These are phyloP conservation scores for Cryptops parisi DNA, from an alignment of 2,888 invertebrate genomes.

Conservation along the genomic window DNA sequence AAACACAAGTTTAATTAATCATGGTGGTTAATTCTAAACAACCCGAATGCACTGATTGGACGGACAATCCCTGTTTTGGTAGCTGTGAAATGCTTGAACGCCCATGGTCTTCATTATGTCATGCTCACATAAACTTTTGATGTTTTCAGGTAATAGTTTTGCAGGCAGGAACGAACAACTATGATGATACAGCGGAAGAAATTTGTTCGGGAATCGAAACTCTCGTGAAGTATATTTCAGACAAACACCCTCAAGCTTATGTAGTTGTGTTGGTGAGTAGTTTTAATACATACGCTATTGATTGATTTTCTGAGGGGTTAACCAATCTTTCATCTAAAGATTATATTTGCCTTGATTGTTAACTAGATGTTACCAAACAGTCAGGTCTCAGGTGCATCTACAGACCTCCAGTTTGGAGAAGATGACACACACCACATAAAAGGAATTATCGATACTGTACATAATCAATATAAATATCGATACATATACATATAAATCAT, in stretches of 20 bases:
- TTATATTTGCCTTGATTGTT: too few relatives aligned
- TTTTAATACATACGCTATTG: not conserved
- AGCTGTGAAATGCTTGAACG: too few relatives aligned
- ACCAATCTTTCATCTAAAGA: not conserved
- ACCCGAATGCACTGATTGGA: not conserved
- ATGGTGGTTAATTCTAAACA: not conserved
- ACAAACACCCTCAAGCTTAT: slow-evolving; percentile 62
- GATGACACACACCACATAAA: too few relatives aligned
- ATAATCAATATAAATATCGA: too few relatives aligned
- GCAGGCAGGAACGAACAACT: slow-evolving; percentile 78
- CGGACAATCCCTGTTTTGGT: too few relatives aligned
- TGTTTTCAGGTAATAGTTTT: slow-evolving; percentile 64
- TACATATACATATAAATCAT: too few relatives aligned
- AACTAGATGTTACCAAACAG: too few relatives aligned
- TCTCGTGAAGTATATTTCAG: slow-evolving; percentile 55
- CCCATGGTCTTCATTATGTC: too few relatives aligned
- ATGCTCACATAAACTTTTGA: too few relatives aligned
- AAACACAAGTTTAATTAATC: not conserved
- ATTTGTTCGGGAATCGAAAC: slow-evolving; percentile 64
- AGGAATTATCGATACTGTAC: too few relatives aligned
- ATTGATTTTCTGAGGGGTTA: not conserved
- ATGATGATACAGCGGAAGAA: slow-evolving; percentile 60
- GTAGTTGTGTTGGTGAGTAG: slow-evolving; percentile 68
- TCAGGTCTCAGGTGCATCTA: too few relatives aligned
- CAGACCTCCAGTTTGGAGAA: too few relatives aligned